Evolutionary conservation across 2,888 invertebrate genomes (phyloP).

Genomic region (Taphrorychus bicolor): DNA sequence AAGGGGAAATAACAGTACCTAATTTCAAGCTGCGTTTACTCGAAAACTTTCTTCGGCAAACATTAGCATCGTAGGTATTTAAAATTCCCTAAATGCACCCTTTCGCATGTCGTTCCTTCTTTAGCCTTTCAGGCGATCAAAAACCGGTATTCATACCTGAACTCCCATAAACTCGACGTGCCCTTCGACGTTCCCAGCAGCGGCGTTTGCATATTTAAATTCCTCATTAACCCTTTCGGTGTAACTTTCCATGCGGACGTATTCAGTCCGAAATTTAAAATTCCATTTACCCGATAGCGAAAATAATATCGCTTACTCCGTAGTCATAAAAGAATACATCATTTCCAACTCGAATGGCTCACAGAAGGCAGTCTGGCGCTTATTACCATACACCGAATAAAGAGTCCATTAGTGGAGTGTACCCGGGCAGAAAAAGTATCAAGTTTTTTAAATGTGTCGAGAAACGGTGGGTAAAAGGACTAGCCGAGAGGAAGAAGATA

Average conservation of each 20-base stretch:
- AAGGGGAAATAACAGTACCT: background rate
- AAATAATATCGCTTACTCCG: conserved; percentile 40
- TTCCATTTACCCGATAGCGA: conserved; percentile 42
- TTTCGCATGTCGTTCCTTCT: conserved; percentile 4
- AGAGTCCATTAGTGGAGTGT: conserved; percentile 59
- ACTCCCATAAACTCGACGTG: conserved; percentile 16
- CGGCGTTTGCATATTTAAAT: conserved; percentile 38
- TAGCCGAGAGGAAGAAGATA: conserved; percentile 28
- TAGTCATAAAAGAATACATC: conserved; percentile 42
- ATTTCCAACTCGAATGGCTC: conserved; percentile 37
- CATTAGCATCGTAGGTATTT: conserved; percentile 5
- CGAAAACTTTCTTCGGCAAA: background rate
- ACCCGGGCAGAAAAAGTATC: conserved; percentile 58
- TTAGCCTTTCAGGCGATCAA: background rate
- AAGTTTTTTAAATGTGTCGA: conserved; percentile 50
- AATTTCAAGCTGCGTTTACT: background rate
- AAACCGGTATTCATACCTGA: conserved; percentile 26
- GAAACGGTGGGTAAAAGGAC: conserved; percentile 31
- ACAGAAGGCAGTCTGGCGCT: conserved; percentile 25
- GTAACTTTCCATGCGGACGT: conserved; percentile 31
- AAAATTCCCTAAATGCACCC: conserved; percentile 5
- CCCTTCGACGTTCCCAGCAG: conserved; percentile 20
- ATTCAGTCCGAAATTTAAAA: conserved; percentile 40
- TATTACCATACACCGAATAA: conserved; percentile 47
- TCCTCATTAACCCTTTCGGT: conserved; percentile 40